These are phyloP conservation scores for Xestoiulus laeticollis DNA, from an alignment of 2,888 invertebrate genomes.

Conservation along the genomic window DNA sequence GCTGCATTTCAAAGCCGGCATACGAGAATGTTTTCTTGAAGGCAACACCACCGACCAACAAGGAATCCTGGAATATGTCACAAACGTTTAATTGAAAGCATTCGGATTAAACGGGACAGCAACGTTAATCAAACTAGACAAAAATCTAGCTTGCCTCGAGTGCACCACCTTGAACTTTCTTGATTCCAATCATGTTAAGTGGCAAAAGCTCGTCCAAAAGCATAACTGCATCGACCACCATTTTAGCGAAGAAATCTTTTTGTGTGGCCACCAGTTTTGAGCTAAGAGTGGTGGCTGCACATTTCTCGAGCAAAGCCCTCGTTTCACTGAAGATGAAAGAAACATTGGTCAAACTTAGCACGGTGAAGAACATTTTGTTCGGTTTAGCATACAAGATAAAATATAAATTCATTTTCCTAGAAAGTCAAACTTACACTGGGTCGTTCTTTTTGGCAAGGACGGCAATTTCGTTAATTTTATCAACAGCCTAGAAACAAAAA, in stretches of 20 bases:
- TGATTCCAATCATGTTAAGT: conserved; percentile 98
- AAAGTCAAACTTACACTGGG: conserved; percentile 57
- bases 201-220: conserved; percentile 89
- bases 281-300: conserved; percentile 95
- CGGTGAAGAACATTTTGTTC: not conserved
- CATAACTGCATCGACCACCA: conserved; percentile 98
- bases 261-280: conserved; percentile 97
- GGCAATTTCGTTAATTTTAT: conserved; percentile 83
- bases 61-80: conserved; percentile 74
- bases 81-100: not conserved
- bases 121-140: conserved; percentile 4
- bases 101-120: not conserved
- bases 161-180: conserved; percentile 80
- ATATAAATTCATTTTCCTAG: not conserved
- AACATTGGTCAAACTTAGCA: not conserved
- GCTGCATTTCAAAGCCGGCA: conserved; percentile 99
- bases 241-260: conserved; percentile 92
- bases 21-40: conserved; percentile 99
- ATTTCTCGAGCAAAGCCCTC: conserved; percentile 71
- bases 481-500: conserved; percentile 69
- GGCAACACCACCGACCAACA: conserved; percentile 91
- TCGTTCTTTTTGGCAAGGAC: conserved; percentile 67
- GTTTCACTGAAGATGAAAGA: conserved; percentile 59
- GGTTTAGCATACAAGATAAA: too few species aligned
- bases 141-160: conserved; percentile 64